Evolutionary conservation across 2,888 invertebrate species (phyloP).

Genomic region (Buathra laborator): DNA sequence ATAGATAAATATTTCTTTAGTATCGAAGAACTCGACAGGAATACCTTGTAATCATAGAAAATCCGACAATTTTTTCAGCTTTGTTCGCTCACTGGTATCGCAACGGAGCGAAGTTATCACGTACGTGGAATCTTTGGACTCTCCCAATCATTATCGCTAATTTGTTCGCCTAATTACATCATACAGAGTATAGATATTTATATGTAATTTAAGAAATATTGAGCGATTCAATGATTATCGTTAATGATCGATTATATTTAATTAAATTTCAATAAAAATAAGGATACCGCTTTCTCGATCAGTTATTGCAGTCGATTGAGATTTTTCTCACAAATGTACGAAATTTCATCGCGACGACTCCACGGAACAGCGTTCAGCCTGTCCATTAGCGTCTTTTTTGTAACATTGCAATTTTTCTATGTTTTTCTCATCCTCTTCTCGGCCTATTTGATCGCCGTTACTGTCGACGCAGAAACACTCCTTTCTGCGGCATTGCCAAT

Average conservation of each 20-base stretch:
- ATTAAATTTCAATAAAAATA: conserved; percentile 17
- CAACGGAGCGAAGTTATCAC: conserved; percentile 63
- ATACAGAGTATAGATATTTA: neutral
- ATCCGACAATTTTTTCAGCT: conserved; percentile 79
- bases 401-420: conserved; percentile 69
- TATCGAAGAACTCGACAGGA: conserved; percentile 38
- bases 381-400: conserved; percentile 26
- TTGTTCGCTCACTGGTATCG: conserved; percentile 83
- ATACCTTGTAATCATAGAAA: conserved; percentile 75
- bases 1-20: neutral
- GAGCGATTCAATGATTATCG: neutral
- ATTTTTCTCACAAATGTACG: neutral
- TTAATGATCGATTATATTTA: neutral
- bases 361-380: neutral
- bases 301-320: neutral
- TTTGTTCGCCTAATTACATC: conserved; percentile 19
- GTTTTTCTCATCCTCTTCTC: conserved; percentile 81
- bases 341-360: neutral
- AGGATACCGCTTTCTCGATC: neutral
- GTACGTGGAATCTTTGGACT: conserved; percentile 33
- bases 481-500: conserved; percentile 88
- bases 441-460: conserved; percentile 87
- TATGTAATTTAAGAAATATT: neutral
- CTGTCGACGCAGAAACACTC: conserved; percentile 88
- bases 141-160: neutral